Evolutionary conservation across 2,113 vertebrate genomes (phyloP).

Genomic region (Genyomyrus donnyi): DNA sequence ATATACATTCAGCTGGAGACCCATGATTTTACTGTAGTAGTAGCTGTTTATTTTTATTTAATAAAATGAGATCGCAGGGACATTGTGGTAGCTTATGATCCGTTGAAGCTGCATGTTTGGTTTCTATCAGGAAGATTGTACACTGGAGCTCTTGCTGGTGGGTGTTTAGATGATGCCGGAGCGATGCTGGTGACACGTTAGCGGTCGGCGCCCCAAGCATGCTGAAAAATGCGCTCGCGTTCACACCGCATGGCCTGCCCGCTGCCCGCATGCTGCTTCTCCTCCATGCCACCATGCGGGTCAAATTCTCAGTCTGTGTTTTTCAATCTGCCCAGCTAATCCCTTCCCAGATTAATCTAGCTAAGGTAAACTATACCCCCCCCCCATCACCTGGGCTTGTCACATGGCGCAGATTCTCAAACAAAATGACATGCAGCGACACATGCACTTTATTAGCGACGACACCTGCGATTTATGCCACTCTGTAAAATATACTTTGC

Average conservation of each 20-base stretch:
- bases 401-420: not conserved
- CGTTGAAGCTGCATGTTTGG: not conserved
- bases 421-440: not conserved
- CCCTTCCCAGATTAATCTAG: not conserved
- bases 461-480: not conserved
- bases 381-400: not conserved
- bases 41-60: not conserved
- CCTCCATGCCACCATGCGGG: not conserved
- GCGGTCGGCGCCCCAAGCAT: not conserved
- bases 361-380: not conserved
- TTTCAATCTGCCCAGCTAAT: not conserved
- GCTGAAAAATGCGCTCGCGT: not conserved
- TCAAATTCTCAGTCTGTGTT: not conserved
- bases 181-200: not conserved
- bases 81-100: not conserved
- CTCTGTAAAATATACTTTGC: not conserved
- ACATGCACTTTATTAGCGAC: not conserved
- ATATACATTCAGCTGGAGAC: not conserved
- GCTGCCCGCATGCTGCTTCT: not conserved
- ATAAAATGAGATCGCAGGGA: not conserved
- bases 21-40: not conserved
- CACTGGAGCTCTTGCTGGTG: not conserved
- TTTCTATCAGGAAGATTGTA: not conserved
- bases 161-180: not conserved
- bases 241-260: not conserved